These are phyloP conservation scores for Drosophila parabipectinata DNA, from an alignment of 1,140 invertebrate species.

Conservation along the genomic window DNA sequence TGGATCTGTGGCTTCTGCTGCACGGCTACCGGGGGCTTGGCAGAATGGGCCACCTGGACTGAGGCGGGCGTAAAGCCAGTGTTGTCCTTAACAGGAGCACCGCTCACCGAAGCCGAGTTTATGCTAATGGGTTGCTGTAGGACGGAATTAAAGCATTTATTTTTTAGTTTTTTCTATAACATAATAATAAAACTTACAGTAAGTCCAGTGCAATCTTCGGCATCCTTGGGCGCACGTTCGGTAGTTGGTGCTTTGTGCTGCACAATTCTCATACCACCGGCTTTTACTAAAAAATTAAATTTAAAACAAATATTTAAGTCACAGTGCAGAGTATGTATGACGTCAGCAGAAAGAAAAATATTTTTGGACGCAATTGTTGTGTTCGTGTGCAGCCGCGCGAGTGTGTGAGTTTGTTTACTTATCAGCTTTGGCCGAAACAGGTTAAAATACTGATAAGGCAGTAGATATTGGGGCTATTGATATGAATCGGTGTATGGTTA, in stretches of 20 bases:
- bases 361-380: slow-evolving; percentile 40
- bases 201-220: slow-evolving; percentile 83
- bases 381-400: not conserved
- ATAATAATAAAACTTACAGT: slow-evolving; percentile 54
- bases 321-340: slow-evolving; percentile 29
- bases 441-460: slow-evolving; percentile 53
- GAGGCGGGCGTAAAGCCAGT: slow-evolving; percentile 95
- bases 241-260: slow-evolving; percentile 91
- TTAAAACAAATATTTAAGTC: slow-evolving; percentile 3
- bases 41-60: slow-evolving; percentile 91
- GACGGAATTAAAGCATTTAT: slow-evolving; percentile 9
- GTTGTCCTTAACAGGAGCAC: slow-evolving; percentile 91
- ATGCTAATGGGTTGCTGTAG: slow-evolving; percentile 84
- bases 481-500: slow-evolving; percentile 14
- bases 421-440: slow-evolving; percentile 51
- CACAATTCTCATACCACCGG: slow-evolving; percentile 95
- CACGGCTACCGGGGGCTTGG: slow-evolving; percentile 88
- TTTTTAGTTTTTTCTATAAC: not conserved
- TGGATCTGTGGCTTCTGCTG: slow-evolving; percentile 85
- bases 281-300: slow-evolving; percentile 89
- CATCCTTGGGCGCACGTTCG: slow-evolving; percentile 87
- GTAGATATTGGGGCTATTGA: slow-evolving; percentile 43
- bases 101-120: slow-evolving; percentile 91
- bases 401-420: slow-evolving; percentile 39
- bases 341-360: slow-evolving; percentile 47